A percentile compares a stretch with the other conserved stretches of the same genome.
Evolutionary conservation across 35 echinoderm and acorn worm species (phyloP).

Genomic region (Ophioderma brevispina): DNA sequence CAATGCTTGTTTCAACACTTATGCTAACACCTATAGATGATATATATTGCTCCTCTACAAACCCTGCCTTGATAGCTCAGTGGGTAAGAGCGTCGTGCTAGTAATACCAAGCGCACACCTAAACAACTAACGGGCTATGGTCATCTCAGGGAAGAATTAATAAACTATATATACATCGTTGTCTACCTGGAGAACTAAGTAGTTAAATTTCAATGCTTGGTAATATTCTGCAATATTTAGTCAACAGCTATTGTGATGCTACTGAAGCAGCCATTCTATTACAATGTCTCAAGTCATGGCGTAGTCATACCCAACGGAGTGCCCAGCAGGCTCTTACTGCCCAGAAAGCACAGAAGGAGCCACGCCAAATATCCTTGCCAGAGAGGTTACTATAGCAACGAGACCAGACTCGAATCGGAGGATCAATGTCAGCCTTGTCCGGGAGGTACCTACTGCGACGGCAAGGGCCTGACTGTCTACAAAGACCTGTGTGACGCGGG

Average conservation of each 20-base stretch:
- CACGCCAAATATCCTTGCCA: slow-evolving; percentile 85
- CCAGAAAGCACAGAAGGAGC: slow-evolving; percentile 76
- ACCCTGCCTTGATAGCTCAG: too few relatives aligned
- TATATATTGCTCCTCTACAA: too few relatives aligned
- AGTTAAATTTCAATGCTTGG: too few relatives aligned
- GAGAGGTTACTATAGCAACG: slow-evolving; percentile 85
- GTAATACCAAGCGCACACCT: too few relatives aligned
- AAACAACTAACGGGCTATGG: too few relatives aligned
- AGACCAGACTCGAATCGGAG: slow-evolving; percentile 55
- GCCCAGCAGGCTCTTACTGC: slow-evolving; percentile 91
- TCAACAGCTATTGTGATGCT: slow-evolving; percentile 95
- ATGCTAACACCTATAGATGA: too few relatives aligned
- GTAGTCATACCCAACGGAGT: slow-evolving; percentile 88
- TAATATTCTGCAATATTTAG: too few relatives aligned
- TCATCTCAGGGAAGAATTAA: too few relatives aligned
- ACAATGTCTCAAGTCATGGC: slow-evolving; percentile 71
- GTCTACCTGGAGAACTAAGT: too few relatives aligned
- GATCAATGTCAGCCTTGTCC: slow-evolving; percentile 93
- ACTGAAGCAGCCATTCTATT: slow-evolving; percentile 78
- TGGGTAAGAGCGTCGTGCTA: too few relatives aligned
- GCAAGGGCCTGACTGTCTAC: slow-evolving; percentile 60
- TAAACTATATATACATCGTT: too few relatives aligned
- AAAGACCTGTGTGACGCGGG: slow-evolving; percentile 90
- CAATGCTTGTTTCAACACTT: too few relatives aligned
- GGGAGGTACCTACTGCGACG: slow-evolving; percentile 94